A percentile compares a stretch with the other conserved stretches of the same genome.
phyloP scores from a whole-genome alignment of 2,113 vertebrate species.

The Scytalopus superciliaris region DNA sequence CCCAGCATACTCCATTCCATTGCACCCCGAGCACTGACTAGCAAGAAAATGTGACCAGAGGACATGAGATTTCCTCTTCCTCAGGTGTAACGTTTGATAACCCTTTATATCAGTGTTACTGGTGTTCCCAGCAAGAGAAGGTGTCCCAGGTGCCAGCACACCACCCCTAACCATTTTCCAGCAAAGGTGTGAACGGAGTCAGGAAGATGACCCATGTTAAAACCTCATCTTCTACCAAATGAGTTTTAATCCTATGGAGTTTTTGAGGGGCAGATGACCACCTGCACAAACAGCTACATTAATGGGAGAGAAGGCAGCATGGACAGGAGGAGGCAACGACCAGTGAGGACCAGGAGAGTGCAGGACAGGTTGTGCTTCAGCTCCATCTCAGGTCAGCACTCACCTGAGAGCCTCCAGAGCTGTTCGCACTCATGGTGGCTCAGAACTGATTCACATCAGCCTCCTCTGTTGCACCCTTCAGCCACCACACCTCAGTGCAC shows the following conservation, averaged over 20 bases:
- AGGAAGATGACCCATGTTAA: not conserved
- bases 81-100: not conserved
- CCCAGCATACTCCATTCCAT: not conserved
- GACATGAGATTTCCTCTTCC: not conserved
- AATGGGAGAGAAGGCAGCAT: not conserved
- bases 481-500: not conserved
- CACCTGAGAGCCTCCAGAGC: not conserved
- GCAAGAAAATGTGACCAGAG: not conserved
- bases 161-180: not conserved
- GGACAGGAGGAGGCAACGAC: not conserved
- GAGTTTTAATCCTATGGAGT: not conserved
- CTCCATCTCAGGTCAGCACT: not conserved
- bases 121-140: not conserved
- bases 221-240: not conserved
- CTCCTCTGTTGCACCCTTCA: not conserved
- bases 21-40: not conserved
- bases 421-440: not conserved
- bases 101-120: not conserved
- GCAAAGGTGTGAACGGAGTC: not conserved
- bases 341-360: not conserved
- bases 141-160: not conserved
- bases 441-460: not conserved
- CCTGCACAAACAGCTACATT: not conserved
- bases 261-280: not conserved
- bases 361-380: not conserved